These are phyloP conservation scores for Stramonita haemastoma DNA, from an alignment of 2,888 invertebrate species.

Conservation along the genomic window DNA sequence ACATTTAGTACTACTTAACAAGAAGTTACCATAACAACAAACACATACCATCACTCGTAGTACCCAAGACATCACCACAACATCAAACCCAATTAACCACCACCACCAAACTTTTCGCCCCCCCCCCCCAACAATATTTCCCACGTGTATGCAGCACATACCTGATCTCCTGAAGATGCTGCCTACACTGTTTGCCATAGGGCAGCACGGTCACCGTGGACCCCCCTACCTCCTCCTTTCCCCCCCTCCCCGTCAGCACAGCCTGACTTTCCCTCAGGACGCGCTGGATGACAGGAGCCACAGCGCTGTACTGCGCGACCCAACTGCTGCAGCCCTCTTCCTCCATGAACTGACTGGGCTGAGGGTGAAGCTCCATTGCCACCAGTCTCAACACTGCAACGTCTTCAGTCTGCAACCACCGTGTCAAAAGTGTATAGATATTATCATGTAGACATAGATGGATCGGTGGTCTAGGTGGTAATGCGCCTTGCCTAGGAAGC, in stretches of 20 bases:
- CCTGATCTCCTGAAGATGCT: conserved; percentile 17
- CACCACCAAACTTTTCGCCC: no score
- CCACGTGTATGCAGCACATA: not conserved
- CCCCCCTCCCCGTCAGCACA: not conserved
- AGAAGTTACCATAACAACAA: no score
- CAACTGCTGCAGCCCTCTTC: conserved; percentile 52
- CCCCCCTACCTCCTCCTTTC: not conserved
- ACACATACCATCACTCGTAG: no score
- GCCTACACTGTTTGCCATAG: conserved; percentile 25
- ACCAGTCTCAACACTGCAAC: conserved; percentile 54
- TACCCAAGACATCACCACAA: no score
- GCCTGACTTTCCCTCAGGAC: conserved; percentile 45
- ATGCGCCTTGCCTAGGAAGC: no score
- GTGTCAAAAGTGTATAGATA: not conserved
- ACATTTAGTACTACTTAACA: no score
- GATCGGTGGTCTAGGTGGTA: no score
- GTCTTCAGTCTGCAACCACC: conserved; percentile 53
- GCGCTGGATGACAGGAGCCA: conserved; percentile 57
- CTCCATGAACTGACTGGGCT: conserved; percentile 50
- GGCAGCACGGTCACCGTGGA: not conserved
- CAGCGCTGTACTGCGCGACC: conserved; percentile 58
- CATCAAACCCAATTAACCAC: no score
- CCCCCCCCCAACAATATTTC: no score
- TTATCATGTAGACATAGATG: not conserved
- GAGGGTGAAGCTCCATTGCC: conserved; percentile 55